Conservation (phyloP, 2,797 vertebrate species). For the Linurgus olivaceus region DNA sequence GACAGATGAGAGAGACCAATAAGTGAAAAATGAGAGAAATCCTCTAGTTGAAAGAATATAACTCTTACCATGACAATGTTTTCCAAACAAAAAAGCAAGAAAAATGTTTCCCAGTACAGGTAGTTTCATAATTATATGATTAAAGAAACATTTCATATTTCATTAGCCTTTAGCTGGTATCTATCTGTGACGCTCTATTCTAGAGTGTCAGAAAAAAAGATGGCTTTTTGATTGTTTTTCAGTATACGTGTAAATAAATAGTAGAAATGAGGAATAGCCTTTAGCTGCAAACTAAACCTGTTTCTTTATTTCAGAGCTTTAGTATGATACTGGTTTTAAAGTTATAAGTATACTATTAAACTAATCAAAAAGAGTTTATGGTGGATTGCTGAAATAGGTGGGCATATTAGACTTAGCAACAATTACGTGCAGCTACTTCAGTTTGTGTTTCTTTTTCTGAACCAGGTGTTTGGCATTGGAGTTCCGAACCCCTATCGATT, state of each 20-base stretch:
- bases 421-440: not conserved
- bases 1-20: not conserved
- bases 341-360: not conserved
- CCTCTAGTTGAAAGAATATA: not conserved
- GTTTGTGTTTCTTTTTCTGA: not conserved
- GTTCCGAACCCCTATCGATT: conserved; percentile 96
- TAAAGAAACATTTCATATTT: not conserved
- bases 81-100: not conserved
- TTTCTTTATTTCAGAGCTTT: not conserved
- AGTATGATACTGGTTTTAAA: not conserved
- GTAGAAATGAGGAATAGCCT: not conserved
- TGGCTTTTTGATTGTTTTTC: not conserved
- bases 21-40: not conserved
- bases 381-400: not conserved
- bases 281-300: not conserved
- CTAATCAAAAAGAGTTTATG: not conserved
- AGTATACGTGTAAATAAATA: not conserved
- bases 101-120: not conserved
- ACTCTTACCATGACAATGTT: not conserved
- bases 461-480: conserved; percentile 96
- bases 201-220: not conserved
- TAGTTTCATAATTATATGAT: not conserved
- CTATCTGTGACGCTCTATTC: not conserved
- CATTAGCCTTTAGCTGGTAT: not conserved
- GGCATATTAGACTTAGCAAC: not conserved